A percentile compares a stretch with the other conserved stretches of the same genome.
Evolutionary conservation across 2,888 invertebrate species (phyloP).

Genomic region (Drosophila robusta): DNA sequence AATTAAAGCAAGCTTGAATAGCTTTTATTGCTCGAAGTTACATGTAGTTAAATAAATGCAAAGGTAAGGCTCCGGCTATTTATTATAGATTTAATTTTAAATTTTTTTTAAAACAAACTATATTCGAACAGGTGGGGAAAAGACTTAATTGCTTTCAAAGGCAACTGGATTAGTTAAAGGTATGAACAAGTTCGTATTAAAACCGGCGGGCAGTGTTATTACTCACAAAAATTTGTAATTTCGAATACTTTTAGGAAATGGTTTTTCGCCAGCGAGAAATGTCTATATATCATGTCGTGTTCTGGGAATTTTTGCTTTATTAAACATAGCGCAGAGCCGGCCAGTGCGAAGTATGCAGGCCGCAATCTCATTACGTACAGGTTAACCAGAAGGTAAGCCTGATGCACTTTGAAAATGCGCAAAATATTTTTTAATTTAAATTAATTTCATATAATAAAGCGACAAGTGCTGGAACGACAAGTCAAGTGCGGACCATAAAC

Average conservation of each 20-base stretch:
- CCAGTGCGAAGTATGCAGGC: background rate
- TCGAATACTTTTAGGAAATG: background rate
- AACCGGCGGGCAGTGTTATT: no score
- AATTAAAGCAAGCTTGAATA: no score
- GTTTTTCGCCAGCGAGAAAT: background rate
- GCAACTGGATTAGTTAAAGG: no score
- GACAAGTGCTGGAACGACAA: conserved; percentile 4
- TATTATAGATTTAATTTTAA: no score
- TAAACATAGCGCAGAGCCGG: background rate
- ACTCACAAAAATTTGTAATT: no score
- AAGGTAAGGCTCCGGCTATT: no score
- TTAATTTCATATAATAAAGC: conserved; percentile 42
- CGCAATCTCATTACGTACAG: background rate
- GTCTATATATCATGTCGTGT: background rate
- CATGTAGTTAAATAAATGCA: no score
- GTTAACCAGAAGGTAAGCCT: background rate
- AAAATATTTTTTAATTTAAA: conserved; percentile 52
- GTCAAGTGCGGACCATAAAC: conserved; percentile 13
- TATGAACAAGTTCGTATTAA: no score
- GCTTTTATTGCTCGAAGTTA: no score
- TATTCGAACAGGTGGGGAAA: no score
- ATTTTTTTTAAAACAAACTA: no score
- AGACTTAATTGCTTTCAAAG: no score
- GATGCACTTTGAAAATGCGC: background rate
- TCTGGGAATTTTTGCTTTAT: background rate